Evolutionary conservation across 2,113 vertebrate species (phyloP), one percentile per base, ranked within the genome.

Genomic region (Pachypanchax playfairii): DNA sequence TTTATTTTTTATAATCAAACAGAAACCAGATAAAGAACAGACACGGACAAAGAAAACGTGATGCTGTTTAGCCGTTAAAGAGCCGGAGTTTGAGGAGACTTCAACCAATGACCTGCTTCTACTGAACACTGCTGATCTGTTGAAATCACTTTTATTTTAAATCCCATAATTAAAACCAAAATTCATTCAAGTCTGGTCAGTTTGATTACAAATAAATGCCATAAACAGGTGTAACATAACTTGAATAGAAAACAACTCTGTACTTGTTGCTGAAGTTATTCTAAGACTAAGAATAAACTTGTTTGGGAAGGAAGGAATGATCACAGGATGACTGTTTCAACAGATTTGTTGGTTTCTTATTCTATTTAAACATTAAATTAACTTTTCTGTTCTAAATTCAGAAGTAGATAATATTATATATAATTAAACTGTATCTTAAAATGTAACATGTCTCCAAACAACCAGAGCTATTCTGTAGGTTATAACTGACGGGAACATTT

Each of bases 201-300:
- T 31, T 25, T 24, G 5, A 11, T 2, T 59, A 18, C 36, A 31
- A 15, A 18, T 20, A 51, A 52, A 9, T n/a, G 10, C 28, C 26
- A 56, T 13, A 42, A 0, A 1, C 28, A 5, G 15, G 3, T 12
- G 10, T 26, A 18, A n/a, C 4, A 1, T 1, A 9, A 24, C 13
- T 15, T 44, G 24, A 35, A 29, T 36, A 13, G 12, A 36, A 13
- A 33, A 33, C 7, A 33, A 33, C 12, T 5, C 31, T 4, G 31
- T 33, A 10, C 31, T 33, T 33, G 8, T 33, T 33, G 4, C n/a
- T n/a, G n/a, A n/a, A n/a, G n/a, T n/a, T n/a, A n/a, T n/a, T n/a
- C n/a, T n/a, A n/a, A n/a, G n/a, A n/a, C n/a, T n/a, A n/a, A n/a
- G n/a, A n/a, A n/a, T n/a, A n/a, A n/a, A n/a, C n/a, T n/a, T n/a